Evolutionary conservation across 2,113 vertebrate genomes (phyloP), one percentile per base, ranked within the genome.

Genomic region (Petromus typicus): DNA sequence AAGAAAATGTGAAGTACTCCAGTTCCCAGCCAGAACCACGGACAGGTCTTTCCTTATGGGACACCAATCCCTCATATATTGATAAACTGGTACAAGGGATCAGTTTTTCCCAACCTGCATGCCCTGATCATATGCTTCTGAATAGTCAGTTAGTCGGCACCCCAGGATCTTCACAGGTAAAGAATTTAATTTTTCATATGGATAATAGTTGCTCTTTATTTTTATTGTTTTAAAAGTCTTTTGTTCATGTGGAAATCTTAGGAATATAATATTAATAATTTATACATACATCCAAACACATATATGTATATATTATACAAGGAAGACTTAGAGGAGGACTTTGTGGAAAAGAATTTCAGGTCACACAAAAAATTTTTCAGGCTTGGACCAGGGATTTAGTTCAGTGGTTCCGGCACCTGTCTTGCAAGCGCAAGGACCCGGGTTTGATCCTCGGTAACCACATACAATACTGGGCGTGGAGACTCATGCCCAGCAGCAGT

Each of bases 151-250:
- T 99, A 45, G 97, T 99, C 7, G 99, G 98, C 73, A 99, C 99
- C 0, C 99, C 99, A 0, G 99, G 99, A 67, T 99, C 99, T 93
- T 99, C 99, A 76, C 99, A 99, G 99, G 99, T 99, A 98, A 97
- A 54, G 23, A 63, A 69, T 71, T 51, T 76, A 32, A 34, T 37
- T 80, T 87, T 96, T 92, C 25, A 85, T 34, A 61, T 87, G 88
- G 86, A 90, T 84, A 80, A 57, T 71, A 7, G 23, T 32, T 86
- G 14, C 43, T 45, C 17, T 95, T 87, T 78, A 14, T 81, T 96
- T 94, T 95, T 92, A 67, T 88, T 61, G 3, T 66, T 57, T 86
- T 61, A 30, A 84, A 66, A 61, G 66, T 80, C 20, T 43, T 78
- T 86, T 85, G 25, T 34, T 34, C 61, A 63, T 73, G 25, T 93